phyloP scores from a whole-genome alignment of 35 echinoderm and acorn worm genomes.

The Patiria miniata region DNA sequence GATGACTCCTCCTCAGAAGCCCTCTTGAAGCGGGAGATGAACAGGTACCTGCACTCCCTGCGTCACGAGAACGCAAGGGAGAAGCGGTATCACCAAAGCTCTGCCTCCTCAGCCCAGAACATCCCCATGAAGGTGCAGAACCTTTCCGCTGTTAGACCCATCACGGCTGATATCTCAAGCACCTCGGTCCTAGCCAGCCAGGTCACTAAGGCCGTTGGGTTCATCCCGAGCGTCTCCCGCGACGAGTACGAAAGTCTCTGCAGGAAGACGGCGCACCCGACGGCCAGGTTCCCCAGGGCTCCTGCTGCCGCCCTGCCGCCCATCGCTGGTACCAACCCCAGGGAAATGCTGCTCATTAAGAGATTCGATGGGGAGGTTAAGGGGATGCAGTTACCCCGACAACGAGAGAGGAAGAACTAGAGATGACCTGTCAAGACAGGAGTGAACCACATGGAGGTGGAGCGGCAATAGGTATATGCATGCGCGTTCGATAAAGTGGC shows the following conservation, averaged over 20 bases:
- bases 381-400: background rate
- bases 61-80: background rate
- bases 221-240: background rate
- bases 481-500: too few species aligned
- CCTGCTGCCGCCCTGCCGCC: background rate
- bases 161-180: background rate
- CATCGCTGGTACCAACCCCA: background rate
- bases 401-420: background rate
- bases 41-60: background rate
- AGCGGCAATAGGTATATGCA: too few species aligned
- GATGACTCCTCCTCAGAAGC: background rate
- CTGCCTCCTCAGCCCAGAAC: background rate
- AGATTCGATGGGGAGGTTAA: slow-evolving; percentile 13
- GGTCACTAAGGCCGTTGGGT: slow-evolving; percentile 4
- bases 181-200: background rate
- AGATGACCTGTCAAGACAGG: too few species aligned
- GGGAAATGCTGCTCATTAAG: background rate
- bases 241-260: background rate
- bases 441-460: too few species aligned
- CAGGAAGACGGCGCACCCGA: background rate
- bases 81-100: background rate
- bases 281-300: background rate
- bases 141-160: background rate
- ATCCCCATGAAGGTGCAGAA: slow-evolving; percentile 10
- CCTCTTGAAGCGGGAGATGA: background rate